Percentiles rank a stretch among this genome's conserved stretches.
Evolutionary conservation across 1,140 invertebrate genomes (phyloP).

Genomic region (Glomeris maerens): DNA sequence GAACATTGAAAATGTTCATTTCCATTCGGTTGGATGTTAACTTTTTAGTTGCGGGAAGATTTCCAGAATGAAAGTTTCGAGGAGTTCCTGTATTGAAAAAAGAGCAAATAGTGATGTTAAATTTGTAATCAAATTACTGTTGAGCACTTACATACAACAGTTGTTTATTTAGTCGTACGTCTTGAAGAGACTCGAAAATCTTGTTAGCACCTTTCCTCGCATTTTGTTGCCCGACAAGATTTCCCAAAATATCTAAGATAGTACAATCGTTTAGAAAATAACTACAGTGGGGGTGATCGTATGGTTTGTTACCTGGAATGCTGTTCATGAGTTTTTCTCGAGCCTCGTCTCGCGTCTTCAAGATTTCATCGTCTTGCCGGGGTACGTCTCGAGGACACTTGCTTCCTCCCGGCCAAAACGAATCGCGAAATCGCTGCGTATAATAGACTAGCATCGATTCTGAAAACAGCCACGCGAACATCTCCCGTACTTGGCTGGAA

Average conservation of each 20-base stretch:
- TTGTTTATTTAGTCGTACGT: constrained; percentile 74
- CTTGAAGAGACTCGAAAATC: constrained; percentile 73
- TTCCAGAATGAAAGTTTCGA: constrained; percentile 18
- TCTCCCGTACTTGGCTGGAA: constrained; percentile 68
- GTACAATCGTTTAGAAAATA: constrained; percentile 10
- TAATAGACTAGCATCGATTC: constrained; percentile 83
- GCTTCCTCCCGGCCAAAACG: constrained; percentile 72
- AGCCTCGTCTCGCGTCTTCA: constrained; percentile 34
- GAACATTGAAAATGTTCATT: too few relatives aligned
- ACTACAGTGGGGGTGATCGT: too few relatives aligned
- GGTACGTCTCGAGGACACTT: constrained; percentile 38
- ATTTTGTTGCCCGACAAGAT: constrained; percentile 68
- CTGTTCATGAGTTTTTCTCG: constrained; percentile 30
- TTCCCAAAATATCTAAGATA: constrained; percentile 51
- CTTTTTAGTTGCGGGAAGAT: constrained; percentile 18
- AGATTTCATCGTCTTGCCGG: constrained; percentile 53
- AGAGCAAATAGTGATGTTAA: neutral
- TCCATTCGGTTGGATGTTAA: too few relatives aligned
- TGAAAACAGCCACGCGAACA: constrained; percentile 68
- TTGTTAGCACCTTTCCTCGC: constrained; percentile 66
- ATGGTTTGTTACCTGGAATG: constrained; percentile 21
- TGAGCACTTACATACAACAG: constrained; percentile 69
- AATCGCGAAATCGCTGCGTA: constrained; percentile 61
- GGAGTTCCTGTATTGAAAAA: constrained; percentile 15
- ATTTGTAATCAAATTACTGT: neutral